phyloP scores from a whole-genome alignment of 2,113 vertebrate species.

The Corythornis vintsioides region DNA sequence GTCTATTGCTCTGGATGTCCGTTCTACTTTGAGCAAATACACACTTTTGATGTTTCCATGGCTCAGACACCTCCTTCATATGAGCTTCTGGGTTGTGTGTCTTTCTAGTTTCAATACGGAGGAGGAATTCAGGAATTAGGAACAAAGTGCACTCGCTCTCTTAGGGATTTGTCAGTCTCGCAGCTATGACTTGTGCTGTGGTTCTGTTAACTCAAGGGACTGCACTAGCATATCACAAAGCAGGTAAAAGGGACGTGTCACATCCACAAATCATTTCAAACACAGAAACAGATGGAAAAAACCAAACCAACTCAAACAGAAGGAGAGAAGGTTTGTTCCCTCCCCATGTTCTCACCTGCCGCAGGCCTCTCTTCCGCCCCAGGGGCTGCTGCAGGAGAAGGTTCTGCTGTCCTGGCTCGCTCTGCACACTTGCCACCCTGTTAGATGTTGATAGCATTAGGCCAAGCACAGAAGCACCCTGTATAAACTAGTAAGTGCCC shows the following conservation, averaged over 20 bases:
- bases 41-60: background rate
- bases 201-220: background rate
- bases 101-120: background rate
- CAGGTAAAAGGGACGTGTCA: background rate
- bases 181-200: rapidly evolving
- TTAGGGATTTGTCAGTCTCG: background rate
- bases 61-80: background rate
- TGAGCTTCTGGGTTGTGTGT: background rate
- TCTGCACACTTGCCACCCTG: conserved; percentile 98
- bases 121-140: background rate
- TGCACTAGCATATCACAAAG: background rate
- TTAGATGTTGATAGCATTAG: conserved; percentile 71
- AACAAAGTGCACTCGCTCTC: background rate
- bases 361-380: conserved; percentile 91
- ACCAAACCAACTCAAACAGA: background rate
- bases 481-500: background rate
- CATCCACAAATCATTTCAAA: background rate
- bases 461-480: background rate
- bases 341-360: conserved; percentile 81
- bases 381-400: conserved; percentile 92
- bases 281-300: background rate
- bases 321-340: background rate
- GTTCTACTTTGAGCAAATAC: background rate
- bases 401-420: conserved; percentile 96
- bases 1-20: background rate